phyloP scores from a whole-genome alignment of 2,888 invertebrate species.

The Drosophila parthenogenetica region DNA sequence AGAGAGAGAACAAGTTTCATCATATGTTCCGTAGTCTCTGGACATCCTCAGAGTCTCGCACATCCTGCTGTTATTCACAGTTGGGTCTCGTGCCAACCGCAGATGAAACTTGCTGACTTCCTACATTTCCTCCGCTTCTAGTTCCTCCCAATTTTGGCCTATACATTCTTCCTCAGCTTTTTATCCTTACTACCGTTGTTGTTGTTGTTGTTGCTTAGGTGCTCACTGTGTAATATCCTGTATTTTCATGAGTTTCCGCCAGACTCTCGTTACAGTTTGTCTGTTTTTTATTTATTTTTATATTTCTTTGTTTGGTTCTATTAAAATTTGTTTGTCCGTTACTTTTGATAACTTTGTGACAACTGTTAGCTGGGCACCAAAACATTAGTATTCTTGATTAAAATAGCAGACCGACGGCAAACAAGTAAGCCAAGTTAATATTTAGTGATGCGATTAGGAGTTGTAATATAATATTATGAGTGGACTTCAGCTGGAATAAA shows the following conservation, averaged over 20 bases:
- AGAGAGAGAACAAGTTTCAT: constrained; percentile 25
- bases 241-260: constrained; percentile 75
- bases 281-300: constrained; percentile 12
- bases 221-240: constrained; percentile 70
- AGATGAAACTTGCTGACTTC: constrained; percentile 76
- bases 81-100: constrained; percentile 61
- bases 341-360: constrained; percentile 39
- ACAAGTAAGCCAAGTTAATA: not conserved
- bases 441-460: not conserved
- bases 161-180: not conserved
- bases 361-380: constrained; percentile 1
- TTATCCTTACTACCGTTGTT: not conserved
- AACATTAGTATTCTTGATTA: constrained; percentile 15
- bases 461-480: not conserved
- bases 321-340: constrained; percentile 26
- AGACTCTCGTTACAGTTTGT: constrained; percentile 32
- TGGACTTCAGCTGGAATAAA: no score
- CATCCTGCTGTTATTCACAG: constrained; percentile 60
- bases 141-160: constrained; percentile 11
- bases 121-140: constrained; percentile 55
- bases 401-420: not conserved
- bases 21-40: constrained; percentile 61
- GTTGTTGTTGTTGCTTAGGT: constrained; percentile 11
- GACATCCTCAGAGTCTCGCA: constrained; percentile 53
- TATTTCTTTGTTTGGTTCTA: constrained; percentile 28